A percentile compares a stretch with the other conserved stretches of the same genome.
Conservation (phyloP, 2,113 vertebrate genomes). For the Hippolais icterina region DNA sequence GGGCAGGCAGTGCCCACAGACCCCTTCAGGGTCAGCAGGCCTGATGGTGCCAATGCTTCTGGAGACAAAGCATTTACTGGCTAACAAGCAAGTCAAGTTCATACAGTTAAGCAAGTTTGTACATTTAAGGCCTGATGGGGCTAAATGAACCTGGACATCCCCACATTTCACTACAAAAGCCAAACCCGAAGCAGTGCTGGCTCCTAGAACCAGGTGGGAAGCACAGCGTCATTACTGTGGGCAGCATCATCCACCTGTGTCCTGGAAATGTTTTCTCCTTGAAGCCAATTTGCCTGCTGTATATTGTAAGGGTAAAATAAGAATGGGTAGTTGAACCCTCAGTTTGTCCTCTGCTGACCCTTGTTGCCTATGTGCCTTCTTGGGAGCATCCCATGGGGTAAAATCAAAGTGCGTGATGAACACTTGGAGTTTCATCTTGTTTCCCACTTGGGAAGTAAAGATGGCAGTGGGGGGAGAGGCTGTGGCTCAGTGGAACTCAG, state of each 20-base stretch:
- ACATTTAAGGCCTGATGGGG: neutral
- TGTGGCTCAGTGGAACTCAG: neutral
- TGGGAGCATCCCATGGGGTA: rapidly evolving
- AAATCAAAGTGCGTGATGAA: neutral
- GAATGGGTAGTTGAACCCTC: neutral
- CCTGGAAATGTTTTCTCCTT: neutral
- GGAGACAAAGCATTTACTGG: neutral
- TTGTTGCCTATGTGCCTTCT: neutral
- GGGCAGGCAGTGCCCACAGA: neutral
- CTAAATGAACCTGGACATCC: neutral
- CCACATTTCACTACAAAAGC: neutral
- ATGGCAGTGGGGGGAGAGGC: neutral
- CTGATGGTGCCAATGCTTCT: neutral
- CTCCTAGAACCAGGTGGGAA: neutral
- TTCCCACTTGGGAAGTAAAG: neutral
- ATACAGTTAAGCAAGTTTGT: neutral
- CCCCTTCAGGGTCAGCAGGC: neutral
- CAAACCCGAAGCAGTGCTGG: neutral
- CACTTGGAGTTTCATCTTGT: neutral
- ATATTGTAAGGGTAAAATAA: neutral
- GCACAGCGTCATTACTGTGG: neutral
- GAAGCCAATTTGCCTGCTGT: neutral
- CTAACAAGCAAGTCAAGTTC: no score
- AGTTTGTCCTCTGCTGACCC: neutral
- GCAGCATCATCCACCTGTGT: neutral